These are phyloP conservation scores for Drosophila limbata DNA, from an alignment of 2,888 invertebrate genomes.

Conservation along the genomic window DNA sequence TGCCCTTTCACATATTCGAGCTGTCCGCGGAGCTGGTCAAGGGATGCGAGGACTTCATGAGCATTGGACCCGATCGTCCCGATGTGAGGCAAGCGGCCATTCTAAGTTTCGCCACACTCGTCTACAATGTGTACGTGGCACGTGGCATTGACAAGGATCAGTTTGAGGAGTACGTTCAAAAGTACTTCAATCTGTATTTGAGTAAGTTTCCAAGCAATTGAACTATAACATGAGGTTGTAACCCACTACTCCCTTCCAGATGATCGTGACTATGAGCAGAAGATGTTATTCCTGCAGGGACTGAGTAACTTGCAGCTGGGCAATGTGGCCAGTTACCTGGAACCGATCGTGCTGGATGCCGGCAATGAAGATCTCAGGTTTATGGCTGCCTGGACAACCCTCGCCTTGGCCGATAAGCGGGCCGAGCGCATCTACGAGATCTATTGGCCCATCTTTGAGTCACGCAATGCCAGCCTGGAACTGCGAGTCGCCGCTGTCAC, in stretches of 20 bases:
- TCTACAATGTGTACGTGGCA: slow-evolving; percentile 87
- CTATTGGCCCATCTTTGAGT: slow-evolving; percentile 89
- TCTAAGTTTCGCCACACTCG: slow-evolving; percentile 89
- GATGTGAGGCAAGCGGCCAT: slow-evolving; percentile 90
- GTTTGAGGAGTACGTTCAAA: slow-evolving; percentile 90
- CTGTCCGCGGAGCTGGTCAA: slow-evolving; percentile 86
- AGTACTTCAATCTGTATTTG: slow-evolving; percentile 90
- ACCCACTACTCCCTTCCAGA: slow-evolving; percentile 84
- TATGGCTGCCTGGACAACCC: slow-evolving; percentile 89
- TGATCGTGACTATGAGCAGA: slow-evolving; percentile 88
- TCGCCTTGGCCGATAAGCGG: slow-evolving; percentile 86
- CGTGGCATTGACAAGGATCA: slow-evolving; percentile 87
- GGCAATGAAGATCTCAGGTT: slow-evolving; percentile 86
- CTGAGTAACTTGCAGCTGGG: slow-evolving; percentile 88
- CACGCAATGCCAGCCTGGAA: slow-evolving; percentile 89
- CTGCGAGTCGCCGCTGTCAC: slow-evolving; percentile 89
- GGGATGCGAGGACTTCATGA: slow-evolving; percentile 87
- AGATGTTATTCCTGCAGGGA: slow-evolving; percentile 90
- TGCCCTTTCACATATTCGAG: slow-evolving; percentile 90
- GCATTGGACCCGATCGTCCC: slow-evolving; percentile 83
- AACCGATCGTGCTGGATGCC: slow-evolving; percentile 87
- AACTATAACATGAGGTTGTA: background rate
- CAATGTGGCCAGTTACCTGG: slow-evolving; percentile 86
- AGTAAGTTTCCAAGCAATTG: slow-evolving; percentile 85
- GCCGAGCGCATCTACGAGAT: slow-evolving; percentile 87